Conservation (phyloP, 2,113 vertebrate genomes). For the Cynocephalus volans region DNA sequence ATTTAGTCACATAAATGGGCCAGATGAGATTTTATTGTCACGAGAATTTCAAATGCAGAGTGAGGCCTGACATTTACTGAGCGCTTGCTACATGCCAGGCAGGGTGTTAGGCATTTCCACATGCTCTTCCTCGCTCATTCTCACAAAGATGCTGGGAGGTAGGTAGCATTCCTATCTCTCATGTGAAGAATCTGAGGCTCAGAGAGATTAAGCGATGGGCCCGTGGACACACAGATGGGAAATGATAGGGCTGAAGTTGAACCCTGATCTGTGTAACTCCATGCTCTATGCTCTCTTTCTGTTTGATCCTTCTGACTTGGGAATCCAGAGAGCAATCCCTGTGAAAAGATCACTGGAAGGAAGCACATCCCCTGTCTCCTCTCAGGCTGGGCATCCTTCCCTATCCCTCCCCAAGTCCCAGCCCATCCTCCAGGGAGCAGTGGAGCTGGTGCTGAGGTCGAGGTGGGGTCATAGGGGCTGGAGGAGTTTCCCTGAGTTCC, state of each 20-base stretch:
- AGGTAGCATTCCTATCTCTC: neutral
- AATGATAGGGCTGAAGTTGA: fast-evolving
- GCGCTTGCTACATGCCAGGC: neutral
- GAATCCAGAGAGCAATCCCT: neutral
- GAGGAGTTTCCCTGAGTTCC: neutral
- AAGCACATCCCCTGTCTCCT: neutral
- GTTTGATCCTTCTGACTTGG: neutral
- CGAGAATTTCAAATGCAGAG: neutral
- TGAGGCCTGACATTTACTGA: neutral
- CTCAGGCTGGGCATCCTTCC: neutral
- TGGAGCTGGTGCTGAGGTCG: neutral
- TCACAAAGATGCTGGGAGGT: fast-evolving
- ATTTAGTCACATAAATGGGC: neutral
- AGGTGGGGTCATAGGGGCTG: too few relatives aligned
- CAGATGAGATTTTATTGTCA: neutral
- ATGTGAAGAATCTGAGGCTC: neutral
- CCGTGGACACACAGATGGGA: neutral
- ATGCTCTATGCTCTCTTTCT: neutral
- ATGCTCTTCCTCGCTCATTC: neutral
- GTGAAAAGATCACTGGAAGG: neutral
- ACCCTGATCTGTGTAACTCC: neutral
- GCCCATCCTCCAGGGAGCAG: neutral
- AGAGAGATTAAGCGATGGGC: fast-evolving
- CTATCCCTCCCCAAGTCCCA: fast-evolving
- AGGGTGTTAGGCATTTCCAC: neutral